Evolutionary conservation across 2,797 vertebrate genomes (phyloP).

Genomic region (Pteropus rufus): DNA sequence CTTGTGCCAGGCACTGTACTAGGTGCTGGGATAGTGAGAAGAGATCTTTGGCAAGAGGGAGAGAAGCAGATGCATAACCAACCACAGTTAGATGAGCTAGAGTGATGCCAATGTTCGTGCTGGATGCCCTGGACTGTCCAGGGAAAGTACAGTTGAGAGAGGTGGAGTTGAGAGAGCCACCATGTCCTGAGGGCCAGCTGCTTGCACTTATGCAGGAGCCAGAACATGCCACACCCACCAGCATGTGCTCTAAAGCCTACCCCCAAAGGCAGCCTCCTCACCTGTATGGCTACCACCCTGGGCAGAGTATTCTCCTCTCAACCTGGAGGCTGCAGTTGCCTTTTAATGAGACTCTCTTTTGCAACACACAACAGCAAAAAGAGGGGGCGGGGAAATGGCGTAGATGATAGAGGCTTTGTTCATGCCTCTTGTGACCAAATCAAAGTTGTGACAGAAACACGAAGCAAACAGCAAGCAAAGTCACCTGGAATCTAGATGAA

Average conservation of each 20-base stretch:
- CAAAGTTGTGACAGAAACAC: too few species aligned
- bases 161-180: not conserved
- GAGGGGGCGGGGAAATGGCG: too few species aligned
- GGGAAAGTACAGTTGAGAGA: not conserved
- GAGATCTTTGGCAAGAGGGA: not conserved
- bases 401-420: too few species aligned
- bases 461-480: too few species aligned
- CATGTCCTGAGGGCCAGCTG: not conserved
- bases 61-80: not conserved
- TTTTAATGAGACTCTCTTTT: not conserved
- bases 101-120: not conserved
- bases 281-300: rapidly evolving
- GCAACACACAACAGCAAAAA: not conserved
- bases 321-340: not conserved
- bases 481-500: too few species aligned
- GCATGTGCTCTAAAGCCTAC: rapidly evolving
- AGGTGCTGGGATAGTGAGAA: not conserved
- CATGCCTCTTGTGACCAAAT: too few species aligned
- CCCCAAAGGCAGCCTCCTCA: not conserved
- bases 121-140: not conserved
- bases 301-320: not conserved
- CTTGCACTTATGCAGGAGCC: not conserved
- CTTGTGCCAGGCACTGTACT: not conserved
- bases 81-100: not conserved
- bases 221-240: not conserved